These are phyloP conservation scores for Agapornis canus DNA, from an alignment of 2,797 vertebrate species.

Conservation along the genomic window DNA sequence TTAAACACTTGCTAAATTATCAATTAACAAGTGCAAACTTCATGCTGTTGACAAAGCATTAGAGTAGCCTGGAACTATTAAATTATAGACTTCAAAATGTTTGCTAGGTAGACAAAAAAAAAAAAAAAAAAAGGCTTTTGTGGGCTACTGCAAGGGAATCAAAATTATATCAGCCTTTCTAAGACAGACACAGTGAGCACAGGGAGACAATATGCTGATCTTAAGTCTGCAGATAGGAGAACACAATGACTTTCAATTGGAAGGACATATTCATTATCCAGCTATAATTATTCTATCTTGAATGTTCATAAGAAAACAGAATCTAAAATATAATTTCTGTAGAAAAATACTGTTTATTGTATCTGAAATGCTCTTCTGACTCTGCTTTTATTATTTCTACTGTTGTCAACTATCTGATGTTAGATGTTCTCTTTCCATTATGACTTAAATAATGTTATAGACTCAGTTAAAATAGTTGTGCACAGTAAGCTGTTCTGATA, in stretches of 20 bases:
- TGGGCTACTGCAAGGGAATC: neutral
- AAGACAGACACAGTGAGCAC: neutral
- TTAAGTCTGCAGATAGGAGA: neutral
- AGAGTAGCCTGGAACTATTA: neutral
- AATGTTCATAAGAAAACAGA: neutral
- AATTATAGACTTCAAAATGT: neutral
- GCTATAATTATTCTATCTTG: conserved; percentile 23
- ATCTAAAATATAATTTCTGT: neutral
- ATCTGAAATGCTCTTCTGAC: neutral
- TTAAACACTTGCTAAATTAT: neutral
- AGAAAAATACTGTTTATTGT: conserved; percentile 13
- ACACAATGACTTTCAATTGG: conserved; percentile 49
- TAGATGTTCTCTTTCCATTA: neutral
- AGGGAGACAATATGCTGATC: neutral
- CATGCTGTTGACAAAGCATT: neutral
- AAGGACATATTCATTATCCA: conserved; percentile 28
- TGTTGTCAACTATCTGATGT: neutral
- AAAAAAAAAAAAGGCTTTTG: neutral
- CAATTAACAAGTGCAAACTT: neutral
- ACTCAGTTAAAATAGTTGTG: neutral
- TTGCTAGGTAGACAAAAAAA: neutral
- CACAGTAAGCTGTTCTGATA: neutral
- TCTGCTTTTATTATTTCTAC: conserved; percentile 3
- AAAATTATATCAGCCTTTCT: neutral
- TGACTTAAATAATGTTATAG: neutral